Evolutionary conservation across 2,888 invertebrate genomes (phyloP), one percentile per base, ranked within the genome.

Genomic region (Leuctra nigra): DNA sequence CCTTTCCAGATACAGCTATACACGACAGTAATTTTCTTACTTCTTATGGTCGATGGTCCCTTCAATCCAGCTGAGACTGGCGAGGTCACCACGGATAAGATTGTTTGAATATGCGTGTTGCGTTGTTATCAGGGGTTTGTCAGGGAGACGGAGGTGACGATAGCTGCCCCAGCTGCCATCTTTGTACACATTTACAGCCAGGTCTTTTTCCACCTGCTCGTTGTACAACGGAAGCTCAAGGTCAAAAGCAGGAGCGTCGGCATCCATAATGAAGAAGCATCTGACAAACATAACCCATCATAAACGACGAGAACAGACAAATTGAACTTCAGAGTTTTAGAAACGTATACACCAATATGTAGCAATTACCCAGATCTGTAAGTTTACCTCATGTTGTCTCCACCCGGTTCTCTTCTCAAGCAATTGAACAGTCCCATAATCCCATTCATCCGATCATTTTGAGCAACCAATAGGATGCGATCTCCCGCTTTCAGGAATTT

Each of bases 381-480:
- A n/a, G n/a, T n/a, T n/a, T n/a, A n/a, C n/a, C n/a, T n/a, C n/a
- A n/a, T n/a, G n/a, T n/a, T n/a, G n/a, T 75, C 78, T 47, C 88
- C 87, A 61, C 86, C 86, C 1, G 86, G 83, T 67, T 95, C 94
- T 64, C 79, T 84, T 58, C 87, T 78, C 23, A 97, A 69, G 70
- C 95, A 95, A 65, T 93, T 93, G 0, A 90, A 82, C 55, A 96
- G 73, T n/a, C 97, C 98, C 20, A 93, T 69, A 1, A 95, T 75
- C n/a, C 98, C 98, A 68, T 80, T 89, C 6, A 82, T 73, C 1
- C 77, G 75, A 55, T 86, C 82, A 62, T 82, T 79, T 68, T 85
- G 80, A 1, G 82, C 75, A 16, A 87, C 80, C 0, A 94, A 68
- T 1, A 87, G 73, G 1, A 86, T 70, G 65, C 80, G 79, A n/a